Evolutionary conservation across 2,888 invertebrate genomes (phyloP).

Genomic region (Eupithecia insigniata): DNA sequence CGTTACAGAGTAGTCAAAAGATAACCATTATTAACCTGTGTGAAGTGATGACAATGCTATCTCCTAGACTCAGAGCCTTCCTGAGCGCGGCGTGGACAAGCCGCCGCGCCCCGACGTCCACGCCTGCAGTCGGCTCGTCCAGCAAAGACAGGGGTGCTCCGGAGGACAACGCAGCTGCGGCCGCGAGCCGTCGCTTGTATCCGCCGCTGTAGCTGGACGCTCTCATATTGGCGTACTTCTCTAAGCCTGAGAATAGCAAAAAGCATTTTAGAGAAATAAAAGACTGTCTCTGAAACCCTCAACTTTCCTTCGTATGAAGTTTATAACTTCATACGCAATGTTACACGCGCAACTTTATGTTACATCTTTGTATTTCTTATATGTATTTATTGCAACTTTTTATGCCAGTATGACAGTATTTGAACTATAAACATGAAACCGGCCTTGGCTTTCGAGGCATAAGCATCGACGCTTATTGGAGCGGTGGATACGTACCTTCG

Average conservation of each 20-base stretch:
- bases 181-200: conserved; percentile 85
- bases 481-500: too few species aligned
- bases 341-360: too few species aligned
- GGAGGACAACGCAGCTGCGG: conserved; percentile 50
- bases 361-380: too few species aligned
- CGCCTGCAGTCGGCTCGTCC: conserved; percentile 90
- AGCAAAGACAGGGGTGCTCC: conserved; percentile 88
- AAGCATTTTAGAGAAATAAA: background rate
- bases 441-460: too few species aligned
- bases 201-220: conserved; percentile 86
- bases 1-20: too few species aligned
- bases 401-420: too few species aligned
- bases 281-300: too few species aligned
- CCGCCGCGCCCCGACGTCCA: conserved; percentile 87
- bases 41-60: conserved; percentile 87
- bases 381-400: too few species aligned
- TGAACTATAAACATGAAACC: too few species aligned
- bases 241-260: background rate
- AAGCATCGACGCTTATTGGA: too few species aligned
- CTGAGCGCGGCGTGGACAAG: conserved; percentile 86
- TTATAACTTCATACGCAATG: too few species aligned
- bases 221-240: background rate
- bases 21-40: conserved; percentile 65
- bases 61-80: conserved; percentile 69
- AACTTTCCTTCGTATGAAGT: too few species aligned